These are phyloP conservation scores for Brachionus asplanchnoidis DNA, from an alignment of 1,140 invertebrate genomes.

Conservation along the genomic window DNA sequence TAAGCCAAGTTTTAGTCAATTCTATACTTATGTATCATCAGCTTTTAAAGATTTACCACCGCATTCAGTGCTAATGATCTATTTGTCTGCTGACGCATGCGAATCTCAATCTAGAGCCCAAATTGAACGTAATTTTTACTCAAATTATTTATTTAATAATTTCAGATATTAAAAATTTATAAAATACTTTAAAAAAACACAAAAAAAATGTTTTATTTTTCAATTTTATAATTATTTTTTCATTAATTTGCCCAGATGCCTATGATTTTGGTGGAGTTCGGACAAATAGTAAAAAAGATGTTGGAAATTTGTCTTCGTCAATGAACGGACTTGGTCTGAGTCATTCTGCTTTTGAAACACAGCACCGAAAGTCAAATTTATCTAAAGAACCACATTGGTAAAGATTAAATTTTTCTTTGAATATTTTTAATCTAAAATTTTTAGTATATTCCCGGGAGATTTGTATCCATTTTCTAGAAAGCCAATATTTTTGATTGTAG, in stretches of 20 bases:
- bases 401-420: neutral
- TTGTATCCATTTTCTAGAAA: slow-evolving; percentile 82
- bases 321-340: neutral
- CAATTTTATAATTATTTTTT: neutral
- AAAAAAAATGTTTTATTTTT: neutral
- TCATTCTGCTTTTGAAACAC: neutral
- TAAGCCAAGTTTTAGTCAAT: slow-evolving; percentile 86
- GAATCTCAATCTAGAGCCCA: slow-evolving; percentile 20
- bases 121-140: slow-evolving; percentile 21
- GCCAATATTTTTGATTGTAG: slow-evolving; percentile 85
- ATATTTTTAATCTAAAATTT: neutral
- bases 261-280: slow-evolving; percentile 86
- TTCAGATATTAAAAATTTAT: no score
- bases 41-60: slow-evolving; percentile 86
- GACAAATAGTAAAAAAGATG: slow-evolving; percentile 74
- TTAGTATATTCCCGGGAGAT: slow-evolving; percentile 81
- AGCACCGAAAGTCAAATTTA: neutral
- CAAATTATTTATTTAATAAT: no score
- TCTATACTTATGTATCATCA: slow-evolving; percentile 85
- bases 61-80: slow-evolving; percentile 81
- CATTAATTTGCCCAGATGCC: slow-evolving; percentile 62
- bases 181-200: no score
- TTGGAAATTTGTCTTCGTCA: neutral
- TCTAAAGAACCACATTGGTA: slow-evolving; percentile 27
- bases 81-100: slow-evolving; percentile 76